Conservation (phyloP, 2,888 invertebrate species). For the Agrotis ipsilon region DNA sequence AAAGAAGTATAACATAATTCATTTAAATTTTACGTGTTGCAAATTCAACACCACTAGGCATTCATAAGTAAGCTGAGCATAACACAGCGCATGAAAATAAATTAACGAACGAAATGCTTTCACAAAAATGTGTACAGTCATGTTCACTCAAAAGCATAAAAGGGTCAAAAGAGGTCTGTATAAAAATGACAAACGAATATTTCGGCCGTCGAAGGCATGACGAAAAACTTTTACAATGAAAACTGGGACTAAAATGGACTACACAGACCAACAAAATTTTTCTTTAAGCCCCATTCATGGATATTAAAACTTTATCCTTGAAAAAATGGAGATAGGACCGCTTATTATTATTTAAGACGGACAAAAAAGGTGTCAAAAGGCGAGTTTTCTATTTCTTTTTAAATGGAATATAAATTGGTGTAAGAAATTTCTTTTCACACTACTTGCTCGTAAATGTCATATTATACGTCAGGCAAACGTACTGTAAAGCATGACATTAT, state of each 20-base stretch:
- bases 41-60: background rate
- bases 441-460: too few relatives aligned
- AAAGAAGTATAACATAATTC: too few relatives aligned
- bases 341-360: slow-evolving; percentile 11
- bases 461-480: too few relatives aligned
- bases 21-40: too few relatives aligned
- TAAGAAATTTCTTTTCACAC: too few relatives aligned
- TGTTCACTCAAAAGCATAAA: slow-evolving; percentile 31
- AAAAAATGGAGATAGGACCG: slow-evolving; percentile 1
- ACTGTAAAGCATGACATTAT: too few relatives aligned
- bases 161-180: slow-evolving; percentile 13
- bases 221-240: slow-evolving; percentile 54
- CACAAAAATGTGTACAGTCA: slow-evolving; percentile 49
- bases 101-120: slow-evolving; percentile 30
- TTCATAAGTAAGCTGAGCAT: background rate
- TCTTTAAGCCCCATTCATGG: slow-evolving; percentile 11
- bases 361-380: background rate
- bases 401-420: too few relatives aligned
- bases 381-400: slow-evolving; percentile 2
- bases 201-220: slow-evolving; percentile 41
- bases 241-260: slow-evolving; percentile 38
- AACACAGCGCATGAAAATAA: slow-evolving; percentile 24
- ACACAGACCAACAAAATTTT: slow-evolving; percentile 10
- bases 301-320: slow-evolving; percentile 24
- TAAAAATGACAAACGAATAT: slow-evolving; percentile 51